Percentiles rank a stretch among this genome's conserved stretches.
These are phyloP conservation scores for Alethe diademata DNA, from an alignment of 2,113 vertebrate species.

Conservation along the genomic window DNA sequence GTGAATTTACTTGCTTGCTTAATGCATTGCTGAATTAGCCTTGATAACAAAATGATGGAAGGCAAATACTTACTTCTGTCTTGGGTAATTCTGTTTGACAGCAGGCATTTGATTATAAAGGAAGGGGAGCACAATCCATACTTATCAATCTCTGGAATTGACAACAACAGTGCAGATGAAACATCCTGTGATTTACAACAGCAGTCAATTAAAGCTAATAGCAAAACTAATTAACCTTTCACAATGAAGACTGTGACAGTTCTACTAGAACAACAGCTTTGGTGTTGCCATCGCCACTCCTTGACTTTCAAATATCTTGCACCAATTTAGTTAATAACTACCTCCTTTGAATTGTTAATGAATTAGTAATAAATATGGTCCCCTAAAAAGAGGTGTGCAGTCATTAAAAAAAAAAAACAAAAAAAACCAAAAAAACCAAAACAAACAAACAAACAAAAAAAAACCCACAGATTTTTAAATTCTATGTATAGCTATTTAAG, in stretches of 20 bases:
- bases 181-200: neutral
- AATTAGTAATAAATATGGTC: neutral
- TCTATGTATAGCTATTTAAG: neutral
- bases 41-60: neutral
- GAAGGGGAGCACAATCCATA: neutral
- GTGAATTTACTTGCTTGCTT: neutral
- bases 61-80: neutral
- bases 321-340: neutral
- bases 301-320: neutral
- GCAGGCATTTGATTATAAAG: neutral
- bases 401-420: neutral
- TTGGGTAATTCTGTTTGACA: neutral
- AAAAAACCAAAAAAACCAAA: no score
- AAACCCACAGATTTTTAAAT: neutral
- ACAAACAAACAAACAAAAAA: no score
- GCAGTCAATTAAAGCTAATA: neutral
- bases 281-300: neutral
- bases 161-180: neutral
- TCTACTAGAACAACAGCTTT: neutral
- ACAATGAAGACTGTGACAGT: neutral
- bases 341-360: neutral
- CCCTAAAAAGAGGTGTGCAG: neutral
- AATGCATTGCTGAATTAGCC: neutral
- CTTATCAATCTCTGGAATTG: neutral
- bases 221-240: slow-evolving; percentile 7